phyloP scores from a whole-genome alignment of 2,888 invertebrate species.

The Flabesymbios commensalis region DNA sequence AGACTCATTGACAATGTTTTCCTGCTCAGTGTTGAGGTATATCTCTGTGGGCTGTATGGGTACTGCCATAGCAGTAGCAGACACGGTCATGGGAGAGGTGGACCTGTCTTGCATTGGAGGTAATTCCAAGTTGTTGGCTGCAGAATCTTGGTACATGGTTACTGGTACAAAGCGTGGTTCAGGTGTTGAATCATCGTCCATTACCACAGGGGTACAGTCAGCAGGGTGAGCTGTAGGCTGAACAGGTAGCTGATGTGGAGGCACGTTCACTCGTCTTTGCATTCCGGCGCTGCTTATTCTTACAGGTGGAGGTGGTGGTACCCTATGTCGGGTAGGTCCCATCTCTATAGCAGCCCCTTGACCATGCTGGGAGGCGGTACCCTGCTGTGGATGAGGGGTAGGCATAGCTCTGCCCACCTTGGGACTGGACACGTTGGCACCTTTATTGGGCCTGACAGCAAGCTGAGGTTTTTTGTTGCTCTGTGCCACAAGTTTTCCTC shows the following conservation, averaged over 20 bases:
- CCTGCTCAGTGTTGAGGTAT: neutral
- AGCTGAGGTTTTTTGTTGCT: slow-evolving; percentile 20
- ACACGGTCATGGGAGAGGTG: neutral
- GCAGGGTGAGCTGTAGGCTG: neutral
- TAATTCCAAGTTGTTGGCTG: neutral
- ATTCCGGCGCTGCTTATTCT: neutral
- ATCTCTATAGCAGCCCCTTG: too few relatives aligned
- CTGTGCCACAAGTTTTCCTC: neutral
- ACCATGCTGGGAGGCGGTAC: too few relatives aligned
- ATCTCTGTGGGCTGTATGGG: neutral
- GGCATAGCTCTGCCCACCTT: too few relatives aligned
- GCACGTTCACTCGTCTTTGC: neutral
- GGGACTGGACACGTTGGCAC: too few relatives aligned
- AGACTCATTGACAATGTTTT: neutral
- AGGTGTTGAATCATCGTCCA: too few relatives aligned
- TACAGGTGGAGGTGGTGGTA: too few relatives aligned
- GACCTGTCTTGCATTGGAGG: neutral
- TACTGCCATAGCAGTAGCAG: neutral
- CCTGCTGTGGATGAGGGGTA: too few relatives aligned
- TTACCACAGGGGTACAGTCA: too few relatives aligned
- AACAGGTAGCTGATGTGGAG: neutral
- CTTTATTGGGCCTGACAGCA: slow-evolving; percentile 24
- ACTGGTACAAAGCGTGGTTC: too few relatives aligned
- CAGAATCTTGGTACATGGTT: neutral
- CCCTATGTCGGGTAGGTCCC: too few relatives aligned